Evolutionary conservation across 2,113 vertebrate genomes (phyloP), one percentile per base, ranked within the genome.

Genomic region (Pagrus major): DNA sequence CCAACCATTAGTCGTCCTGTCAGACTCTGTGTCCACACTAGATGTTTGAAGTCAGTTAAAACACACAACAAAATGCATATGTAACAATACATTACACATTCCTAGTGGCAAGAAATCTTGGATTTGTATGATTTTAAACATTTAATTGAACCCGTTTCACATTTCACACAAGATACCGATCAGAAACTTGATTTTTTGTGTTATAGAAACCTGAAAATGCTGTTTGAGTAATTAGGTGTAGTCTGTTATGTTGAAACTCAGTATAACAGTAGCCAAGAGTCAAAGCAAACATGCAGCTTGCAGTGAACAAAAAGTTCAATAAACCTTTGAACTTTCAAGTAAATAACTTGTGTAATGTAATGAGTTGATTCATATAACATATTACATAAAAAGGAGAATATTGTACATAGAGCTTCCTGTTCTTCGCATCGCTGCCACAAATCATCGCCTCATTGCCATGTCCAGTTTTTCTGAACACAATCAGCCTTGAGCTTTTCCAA

Each of bases 1-100:
- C 63, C 67, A 39, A 54, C 54, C 39, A 54, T 84, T 78, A 67
- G 14, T 63, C 41, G 5, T 47, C 31, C 66, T 14, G 25, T 37
- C 41, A 42, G 44, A 23, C 0, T 0, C 10, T 14, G 39, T 71
- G 54, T 71, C 55, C 51, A 72, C 51, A 14, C 6, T 66, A 10
- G 23, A 55, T 42, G 72, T 49, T 49, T 23, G 27, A 67, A n/a
- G 35, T 74, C 2, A 76, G 47, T 58, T 12, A 8, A 6, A 68
- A 68, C 35, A 44, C 60, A 52, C 15, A 21, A 56, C 16, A 63
- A 51, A 18, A 31, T 18, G 12, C 4, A 33, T 11, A 10, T 16
- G 9, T 33, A 21, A 29, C n/a, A 39, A 21, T 18, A 14, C 5
- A 5, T 51, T 16, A 20, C 12, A 16, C 21, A 20, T 47, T 7